Base-by-base conservation (phyloP, 2,113 vertebrate genomes). In the Stercorarius parasiticus region DNA sequence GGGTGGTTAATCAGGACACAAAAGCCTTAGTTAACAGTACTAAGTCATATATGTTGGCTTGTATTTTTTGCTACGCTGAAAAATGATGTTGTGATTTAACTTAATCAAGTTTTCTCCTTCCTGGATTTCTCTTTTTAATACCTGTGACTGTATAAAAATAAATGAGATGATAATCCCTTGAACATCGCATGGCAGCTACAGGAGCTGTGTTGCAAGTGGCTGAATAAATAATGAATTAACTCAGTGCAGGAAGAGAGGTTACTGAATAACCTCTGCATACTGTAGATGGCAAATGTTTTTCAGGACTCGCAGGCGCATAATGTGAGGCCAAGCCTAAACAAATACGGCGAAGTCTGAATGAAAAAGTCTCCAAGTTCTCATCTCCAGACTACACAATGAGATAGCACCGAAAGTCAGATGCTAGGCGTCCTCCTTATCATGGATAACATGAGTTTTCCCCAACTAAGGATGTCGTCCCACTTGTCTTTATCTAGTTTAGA, bases 401-500 rank as follows among this genome's bases (percentile, higher is more conserved):
- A 96, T 96, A 96, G 23, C 80, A 76, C 14, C 26, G 61, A 77
- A 86, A 79, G 49, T 71, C 62, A 82, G 70, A 93, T 84, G 38
- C 30, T 40, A 56, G 40, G 79, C 11, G 7, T 79, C 91, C 52
- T 82, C 36, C 62, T 95, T 96, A 93, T 95, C 95, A 45, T 0
- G 30, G 36, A 10, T 87, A 79, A 25, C 27, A 10, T 26, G 67
- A 61, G 25, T 80, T 90, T 95, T 80, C 36, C 78, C 74, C 59
- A 65, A 4, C 30, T 91, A 72, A 79, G 84, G 86, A 58, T 85
- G 38, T 59, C 77, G 91, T 93, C 38, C 38, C 42, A 64, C 69
- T 92, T 94, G 55, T 76, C 90, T 85, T 95, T 94, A 85, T 79
- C 72, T 92, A 26, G 70, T 80, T 87, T 64, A 94, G 85, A 82